Percentiles rank a stretch among this genome's conserved stretches.
Conservation (phyloP, 1,140 invertebrate genomes). For the Penaeus indicus region DNA sequence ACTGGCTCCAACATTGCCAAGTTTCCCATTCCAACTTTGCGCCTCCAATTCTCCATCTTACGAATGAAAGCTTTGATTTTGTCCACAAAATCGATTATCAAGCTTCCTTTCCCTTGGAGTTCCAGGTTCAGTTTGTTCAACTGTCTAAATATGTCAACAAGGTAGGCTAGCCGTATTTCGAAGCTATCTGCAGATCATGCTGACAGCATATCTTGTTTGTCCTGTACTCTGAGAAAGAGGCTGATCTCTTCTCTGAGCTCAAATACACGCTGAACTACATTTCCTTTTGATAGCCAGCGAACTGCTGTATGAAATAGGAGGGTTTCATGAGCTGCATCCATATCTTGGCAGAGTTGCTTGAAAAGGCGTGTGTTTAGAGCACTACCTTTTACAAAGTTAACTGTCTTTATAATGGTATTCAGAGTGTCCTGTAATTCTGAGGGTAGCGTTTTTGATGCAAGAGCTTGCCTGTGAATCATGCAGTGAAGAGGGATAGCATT, state of each 20-base stretch:
- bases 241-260: conserved; percentile 33
- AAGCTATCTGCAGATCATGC: conserved; percentile 31
- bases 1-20: conserved; percentile 39
- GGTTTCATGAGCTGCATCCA: conserved; percentile 22
- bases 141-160: conserved; percentile 20
- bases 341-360: conserved; percentile 13
- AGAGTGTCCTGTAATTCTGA: conserved; percentile 12
- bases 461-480: conserved; percentile 58
- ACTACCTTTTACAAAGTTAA: conserved; percentile 12
- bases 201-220: conserved; percentile 31
- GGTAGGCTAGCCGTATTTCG: background rate
- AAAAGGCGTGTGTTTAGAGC: conserved; percentile 36
- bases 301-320: conserved; percentile 33
- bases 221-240: conserved; percentile 14
- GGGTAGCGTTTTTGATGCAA: conserved; percentile 35
- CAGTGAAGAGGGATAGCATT: conserved; percentile 68
- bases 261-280: conserved; percentile 44
- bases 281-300: conserved; percentile 37
- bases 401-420: conserved; percentile 32
- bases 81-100: conserved; percentile 26
- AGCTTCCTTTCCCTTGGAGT: conserved; percentile 28
- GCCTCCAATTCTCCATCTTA: conserved; percentile 33
- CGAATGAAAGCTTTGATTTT: conserved; percentile 20
- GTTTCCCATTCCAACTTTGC: conserved; percentile 29
- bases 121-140: conserved; percentile 9